These are phyloP conservation scores for Megalops atlanticus DNA, from an alignment of 2,113 vertebrate genomes.

Conservation along the genomic window DNA sequence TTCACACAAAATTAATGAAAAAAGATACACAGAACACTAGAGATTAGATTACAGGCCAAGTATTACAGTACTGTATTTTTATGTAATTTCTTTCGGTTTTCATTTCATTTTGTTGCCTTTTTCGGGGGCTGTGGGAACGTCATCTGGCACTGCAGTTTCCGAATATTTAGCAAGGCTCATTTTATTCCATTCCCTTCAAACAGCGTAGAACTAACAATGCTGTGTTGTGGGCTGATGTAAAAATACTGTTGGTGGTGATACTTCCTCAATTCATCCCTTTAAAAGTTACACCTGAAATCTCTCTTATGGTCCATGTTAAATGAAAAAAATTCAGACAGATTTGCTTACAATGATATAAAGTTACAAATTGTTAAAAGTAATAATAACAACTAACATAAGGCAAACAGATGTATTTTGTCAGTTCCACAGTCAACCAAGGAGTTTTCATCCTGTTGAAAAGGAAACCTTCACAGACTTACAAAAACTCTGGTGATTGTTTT, in stretches of 20 bases:
- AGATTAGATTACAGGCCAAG: constrained; percentile 66
- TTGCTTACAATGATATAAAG: too few relatives aligned
- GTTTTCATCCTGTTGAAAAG: too few relatives aligned
- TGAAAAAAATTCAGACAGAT: too few relatives aligned
- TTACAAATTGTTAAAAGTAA: too few relatives aligned
- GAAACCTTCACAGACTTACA: too few relatives aligned
- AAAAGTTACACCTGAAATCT: constrained; percentile 13
- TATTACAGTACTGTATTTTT: constrained; percentile 44
- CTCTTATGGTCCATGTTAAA: not conserved
- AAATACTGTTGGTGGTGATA: not conserved
- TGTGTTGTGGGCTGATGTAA: not conserved
- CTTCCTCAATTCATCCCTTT: constrained; percentile 8
- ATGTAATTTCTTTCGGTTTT: constrained; percentile 45
- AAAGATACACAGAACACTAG: constrained; percentile 50
- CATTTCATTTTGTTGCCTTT: constrained; percentile 53
- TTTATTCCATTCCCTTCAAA: not conserved
- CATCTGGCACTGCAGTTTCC: not conserved
- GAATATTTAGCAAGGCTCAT: not conserved
- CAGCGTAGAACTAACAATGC: not conserved
- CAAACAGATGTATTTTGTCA: too few relatives aligned
- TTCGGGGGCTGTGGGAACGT: constrained; percentile 45
- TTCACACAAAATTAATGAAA: constrained; percentile 71
- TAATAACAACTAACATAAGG: too few relatives aligned
- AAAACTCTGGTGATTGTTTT: too few relatives aligned
- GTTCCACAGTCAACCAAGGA: too few relatives aligned